phyloP scores from a whole-genome alignment of 1,140 invertebrate genomes.

The Sycophila sp. region DNA sequence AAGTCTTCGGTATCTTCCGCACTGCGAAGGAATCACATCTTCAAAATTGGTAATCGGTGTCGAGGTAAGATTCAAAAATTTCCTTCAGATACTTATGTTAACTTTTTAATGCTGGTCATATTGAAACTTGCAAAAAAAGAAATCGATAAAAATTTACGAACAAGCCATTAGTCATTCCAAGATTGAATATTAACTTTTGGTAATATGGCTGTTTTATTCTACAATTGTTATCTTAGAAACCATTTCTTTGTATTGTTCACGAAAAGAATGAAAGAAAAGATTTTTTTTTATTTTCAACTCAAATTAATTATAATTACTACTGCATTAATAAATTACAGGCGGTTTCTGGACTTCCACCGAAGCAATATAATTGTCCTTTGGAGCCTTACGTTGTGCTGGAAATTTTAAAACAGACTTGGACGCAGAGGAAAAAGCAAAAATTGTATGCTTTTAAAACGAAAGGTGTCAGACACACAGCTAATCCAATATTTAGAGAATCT shows the following conservation, averaged over 20 bases:
- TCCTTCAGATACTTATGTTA: too few relatives aligned
- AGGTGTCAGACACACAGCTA: slow-evolving; percentile 58
- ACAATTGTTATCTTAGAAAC: too few relatives aligned
- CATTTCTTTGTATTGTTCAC: background rate
- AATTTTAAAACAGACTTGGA: slow-evolving; percentile 61
- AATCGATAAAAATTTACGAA: background rate
- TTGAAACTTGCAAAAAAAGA: slow-evolving; percentile 7
- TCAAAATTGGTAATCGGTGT: slow-evolving; percentile 63
- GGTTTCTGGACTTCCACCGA: slow-evolving; percentile 60
- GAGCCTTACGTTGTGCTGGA: slow-evolving; percentile 62
- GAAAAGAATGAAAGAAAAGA: too few relatives aligned
- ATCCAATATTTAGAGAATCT: slow-evolving; percentile 61
- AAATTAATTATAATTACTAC: too few relatives aligned
- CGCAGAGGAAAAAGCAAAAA: slow-evolving; percentile 57
- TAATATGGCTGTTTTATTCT: background rate
- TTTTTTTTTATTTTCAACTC: too few relatives aligned
- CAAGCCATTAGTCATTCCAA: background rate
- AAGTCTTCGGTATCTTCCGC: slow-evolving; percentile 59
- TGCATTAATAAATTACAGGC: slow-evolving; percentile 57
- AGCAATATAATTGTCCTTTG: slow-evolving; percentile 61
- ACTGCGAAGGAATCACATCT: slow-evolving; percentile 47
- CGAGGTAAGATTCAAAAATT: slow-evolving; percentile 54
- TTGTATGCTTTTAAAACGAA: slow-evolving; percentile 62
- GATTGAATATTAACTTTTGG: background rate
- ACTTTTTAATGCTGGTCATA: too few relatives aligned